Evolutionary conservation across 2,113 vertebrate genomes (phyloP), one percentile per base, ranked within the genome.

Genomic region (Eptesicus fuscus): DNA sequence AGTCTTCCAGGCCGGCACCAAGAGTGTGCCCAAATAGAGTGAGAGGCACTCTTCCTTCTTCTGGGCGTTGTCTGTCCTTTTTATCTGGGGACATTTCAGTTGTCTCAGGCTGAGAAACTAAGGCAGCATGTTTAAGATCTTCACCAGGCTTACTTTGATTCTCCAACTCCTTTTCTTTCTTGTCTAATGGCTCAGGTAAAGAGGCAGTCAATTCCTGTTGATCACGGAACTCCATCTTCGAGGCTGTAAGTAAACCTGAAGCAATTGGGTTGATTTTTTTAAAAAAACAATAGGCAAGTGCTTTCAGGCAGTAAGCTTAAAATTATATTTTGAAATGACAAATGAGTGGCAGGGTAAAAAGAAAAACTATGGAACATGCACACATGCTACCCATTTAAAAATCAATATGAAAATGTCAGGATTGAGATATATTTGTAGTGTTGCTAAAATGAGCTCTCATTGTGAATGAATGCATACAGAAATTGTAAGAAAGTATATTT

Each of bases 181-280:
- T 97, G 97, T 97, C 98, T 95, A 98, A 97, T 20, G 98, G 97
- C 69, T 98, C 98, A 91, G 97, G 93, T 94, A 98, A 51, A 67
- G 98, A 98, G 98, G 98, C 95, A 95, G 94, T 76, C 42, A 97
- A 42, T 91, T 97, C 98, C 97, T 98, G 98, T 94, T 99, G 99
- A 98, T 98, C 99, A 93, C 96, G 99, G 97, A 98, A 98, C 95
- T 99, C 99, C 99, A 99, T 99, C 99, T 99, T 99, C 99, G 99
- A 98, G 98, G 99, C 99, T 99, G 99, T 97, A 99, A 99, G 97
- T 98, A 99, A 98, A 99, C 98, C 99, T 99, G 99, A 99, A 99
- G 99, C 99, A 98, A 98, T 98, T 98, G 99, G 98, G 98, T 98
- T 98, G 98, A 97, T 98, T 98, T 99, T 98, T 97, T 63, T 32